Base-by-base conservation (phyloP, 2,113 vertebrate genomes). In the Triplophysa siluroides region DNA sequence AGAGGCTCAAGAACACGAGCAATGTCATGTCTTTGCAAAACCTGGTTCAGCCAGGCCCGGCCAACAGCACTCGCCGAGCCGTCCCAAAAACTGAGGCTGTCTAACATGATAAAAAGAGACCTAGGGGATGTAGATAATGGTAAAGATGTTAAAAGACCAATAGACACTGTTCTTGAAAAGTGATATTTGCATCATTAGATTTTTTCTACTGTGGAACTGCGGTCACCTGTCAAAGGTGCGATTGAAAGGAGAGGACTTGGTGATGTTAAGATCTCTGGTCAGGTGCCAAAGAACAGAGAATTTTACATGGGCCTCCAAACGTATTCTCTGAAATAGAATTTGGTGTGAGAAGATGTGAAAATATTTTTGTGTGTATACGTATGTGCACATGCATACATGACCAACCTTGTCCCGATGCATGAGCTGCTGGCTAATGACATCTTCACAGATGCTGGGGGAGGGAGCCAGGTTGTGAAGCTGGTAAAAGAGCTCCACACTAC, bases 201-300 rank as follows among this genome's bases (percentile, higher is more conserved):
- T 33, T n/a, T 1, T 14, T 63, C 16, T 26, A n/a, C 19, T 8
- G 10, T 23, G 8, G 6, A 45, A 52, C n/a, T n/a, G 56, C 14
- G 56, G 8, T 75, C 85, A 98, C 98, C 98, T 96, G 94, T 99
- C 98, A 91, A 99, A 99, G 18, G 96, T 97, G 72, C 98, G 97
- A 79, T 94, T 96, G 84, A 98, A 99, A 72, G 97, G 96, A 82
- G 97, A 96, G 0, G 96, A 95, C 86, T 99, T 99, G 86, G 95
- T 97, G 87, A 98, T 94, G 87, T 98, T 98, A 77, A 99, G 90
- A 86, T 99, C 97, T 83, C 97, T 93, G 47, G 98, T 99, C 60
- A 99, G 93, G 88, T 99, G 98, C 98, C 98, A 99, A 12, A 99
- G 93, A 45, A 99, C 95, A 56, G 96, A 95, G 89, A 99, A 99